A percentile compares a stretch with the other conserved stretches of the same genome.
Evolutionary conservation across 2,797 vertebrate species (phyloP).

Genomic region (Pogoniulus pusillus): DNA sequence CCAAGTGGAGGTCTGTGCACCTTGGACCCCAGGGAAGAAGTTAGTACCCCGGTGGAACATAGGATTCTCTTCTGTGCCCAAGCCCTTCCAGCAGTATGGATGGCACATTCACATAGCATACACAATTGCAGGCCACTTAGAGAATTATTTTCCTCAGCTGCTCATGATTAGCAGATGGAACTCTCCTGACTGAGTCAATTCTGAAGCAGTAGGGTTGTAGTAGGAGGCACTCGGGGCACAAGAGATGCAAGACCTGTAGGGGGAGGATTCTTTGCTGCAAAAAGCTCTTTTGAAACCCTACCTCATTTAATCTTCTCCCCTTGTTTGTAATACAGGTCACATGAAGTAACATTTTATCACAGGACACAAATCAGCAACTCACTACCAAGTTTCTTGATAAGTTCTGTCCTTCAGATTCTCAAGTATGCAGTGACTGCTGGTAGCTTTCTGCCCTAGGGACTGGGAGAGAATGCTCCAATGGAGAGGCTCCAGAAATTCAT

Average conservation of each 20-base stretch:
- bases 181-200: neutral
- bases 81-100: accelerated
- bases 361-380: neutral
- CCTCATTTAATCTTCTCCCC: neutral
- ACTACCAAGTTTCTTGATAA: neutral
- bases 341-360: neutral
- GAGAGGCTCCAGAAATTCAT: conserved; percentile 12
- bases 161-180: neutral
- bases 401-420: conserved; percentile 4
- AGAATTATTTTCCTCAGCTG: neutral
- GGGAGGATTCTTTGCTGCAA: neutral
- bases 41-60: accelerated
- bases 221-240: neutral
- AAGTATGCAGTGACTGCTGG: neutral
- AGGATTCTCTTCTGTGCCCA: neutral
- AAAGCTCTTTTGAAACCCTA: neutral
- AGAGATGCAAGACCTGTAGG: neutral
- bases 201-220: neutral
- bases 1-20: accelerated
- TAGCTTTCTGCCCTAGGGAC: conserved; percentile 27
- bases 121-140: neutral
- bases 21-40: accelerated
- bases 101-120: accelerated
- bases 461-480: conserved; percentile 68
- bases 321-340: conserved; percentile 7